Evolutionary conservation across 2,113 vertebrate species (phyloP).

Genomic region (Scartelaos histophorus): DNA sequence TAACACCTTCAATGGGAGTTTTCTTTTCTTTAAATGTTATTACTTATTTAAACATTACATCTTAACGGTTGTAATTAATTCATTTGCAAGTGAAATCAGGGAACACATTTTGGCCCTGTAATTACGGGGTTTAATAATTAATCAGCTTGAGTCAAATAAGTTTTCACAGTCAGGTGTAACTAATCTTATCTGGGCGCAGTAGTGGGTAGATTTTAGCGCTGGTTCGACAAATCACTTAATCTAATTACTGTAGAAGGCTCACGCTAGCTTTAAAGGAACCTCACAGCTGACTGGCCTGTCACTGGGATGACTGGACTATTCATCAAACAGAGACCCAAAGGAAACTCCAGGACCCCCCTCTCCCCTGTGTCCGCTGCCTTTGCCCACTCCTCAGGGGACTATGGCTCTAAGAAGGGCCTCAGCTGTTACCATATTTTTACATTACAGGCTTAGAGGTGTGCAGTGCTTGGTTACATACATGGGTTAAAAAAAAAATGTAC

Average conservation of each 20-base stretch:
- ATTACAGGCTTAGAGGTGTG: background rate
- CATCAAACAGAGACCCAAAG: conserved; percentile 73
- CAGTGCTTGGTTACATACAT: background rate
- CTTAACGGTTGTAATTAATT: conserved; percentile 11
- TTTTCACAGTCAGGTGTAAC: conserved; percentile 48
- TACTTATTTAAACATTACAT: background rate
- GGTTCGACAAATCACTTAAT: conserved; percentile 75
- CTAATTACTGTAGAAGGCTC: conserved; percentile 75
- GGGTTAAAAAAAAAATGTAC: too few relatives aligned
- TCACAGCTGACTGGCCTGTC: conserved; percentile 77
- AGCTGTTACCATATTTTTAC: conserved; percentile 23
- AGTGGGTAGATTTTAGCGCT: conserved; percentile 51
- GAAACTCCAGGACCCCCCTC: conserved; percentile 47
- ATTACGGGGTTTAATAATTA: conserved; percentile 48
- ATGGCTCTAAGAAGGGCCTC: conserved; percentile 29
- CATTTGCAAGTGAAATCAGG: conserved; percentile 37
- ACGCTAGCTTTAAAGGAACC: conserved; percentile 53
- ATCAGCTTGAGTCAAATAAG: conserved; percentile 59
- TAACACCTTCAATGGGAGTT: background rate
- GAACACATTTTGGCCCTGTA: conserved; percentile 37
- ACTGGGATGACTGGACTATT: conserved; percentile 76
- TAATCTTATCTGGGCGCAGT: conserved; percentile 63
- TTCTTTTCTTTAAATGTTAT: background rate
- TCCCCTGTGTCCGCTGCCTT: conserved; percentile 49
- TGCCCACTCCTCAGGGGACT: conserved; percentile 45